phyloP scores from a whole-genome alignment of 2,888 invertebrate genomes.

The Cataglyphis altisquamis region DNA sequence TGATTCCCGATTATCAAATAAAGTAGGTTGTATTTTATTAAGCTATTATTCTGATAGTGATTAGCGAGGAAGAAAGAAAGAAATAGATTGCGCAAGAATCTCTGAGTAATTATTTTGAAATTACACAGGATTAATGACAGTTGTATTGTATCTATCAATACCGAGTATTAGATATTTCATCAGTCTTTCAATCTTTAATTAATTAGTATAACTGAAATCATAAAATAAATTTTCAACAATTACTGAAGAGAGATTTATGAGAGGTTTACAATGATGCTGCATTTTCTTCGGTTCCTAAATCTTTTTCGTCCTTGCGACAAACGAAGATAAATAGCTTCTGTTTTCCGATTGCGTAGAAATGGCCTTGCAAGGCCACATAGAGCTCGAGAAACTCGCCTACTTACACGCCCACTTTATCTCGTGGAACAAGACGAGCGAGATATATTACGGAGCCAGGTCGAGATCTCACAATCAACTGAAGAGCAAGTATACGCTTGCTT shows the following conservation, averaged over 20 bases:
- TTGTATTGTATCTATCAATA: neutral
- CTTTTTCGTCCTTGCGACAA: neutral
- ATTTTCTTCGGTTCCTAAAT: neutral
- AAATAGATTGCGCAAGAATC: neutral
- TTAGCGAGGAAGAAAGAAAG: neutral
- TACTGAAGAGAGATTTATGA: neutral
- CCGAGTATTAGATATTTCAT: neutral
- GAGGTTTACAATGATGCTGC: neutral
- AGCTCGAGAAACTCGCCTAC: slow-evolving; percentile 56
- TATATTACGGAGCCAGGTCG: slow-evolving; percentile 51
- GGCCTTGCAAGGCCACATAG: slow-evolving; percentile 77
- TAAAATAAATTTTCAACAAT: slow-evolving; percentile 6
- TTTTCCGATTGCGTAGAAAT: slow-evolving; percentile 57
- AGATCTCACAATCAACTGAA: slow-evolving; percentile 52
- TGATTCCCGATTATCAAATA: neutral
- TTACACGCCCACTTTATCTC: slow-evolving; percentile 68
- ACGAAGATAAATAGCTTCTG: neutral
- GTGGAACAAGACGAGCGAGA: slow-evolving; percentile 66
- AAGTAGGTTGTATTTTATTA: slow-evolving; percentile 22
- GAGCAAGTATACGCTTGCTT: slow-evolving; percentile 49
- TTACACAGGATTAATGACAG: slow-evolving; percentile 14
- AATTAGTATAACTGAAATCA: slow-evolving; percentile 45
- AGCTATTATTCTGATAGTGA: slow-evolving; percentile 3
- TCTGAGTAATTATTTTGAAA: neutral
- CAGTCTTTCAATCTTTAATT: slow-evolving; percentile 13